phyloP scores from a whole-genome alignment of 2,888 invertebrate species.

The Molanna angustata region DNA sequence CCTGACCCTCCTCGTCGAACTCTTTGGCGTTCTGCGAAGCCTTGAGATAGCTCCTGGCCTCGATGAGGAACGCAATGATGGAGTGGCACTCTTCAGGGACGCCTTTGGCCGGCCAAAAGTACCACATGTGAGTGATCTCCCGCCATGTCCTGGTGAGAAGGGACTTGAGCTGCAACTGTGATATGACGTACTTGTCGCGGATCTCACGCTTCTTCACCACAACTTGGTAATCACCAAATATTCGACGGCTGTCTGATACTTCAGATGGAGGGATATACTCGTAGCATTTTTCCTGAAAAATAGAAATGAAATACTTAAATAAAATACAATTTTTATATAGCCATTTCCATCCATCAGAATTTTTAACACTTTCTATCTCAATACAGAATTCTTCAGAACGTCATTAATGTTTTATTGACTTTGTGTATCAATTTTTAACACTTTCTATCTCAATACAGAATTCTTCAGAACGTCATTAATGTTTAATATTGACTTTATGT shows the following conservation, averaged over 20 bases:
- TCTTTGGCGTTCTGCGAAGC: slow-evolving; percentile 52
- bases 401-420: too few relatives aligned
- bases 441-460: too few relatives aligned
- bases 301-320: slow-evolving; percentile 1
- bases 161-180: slow-evolving; percentile 80
- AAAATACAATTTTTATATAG: not conserved
- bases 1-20: slow-evolving; percentile 51
- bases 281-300: slow-evolving; percentile 74
- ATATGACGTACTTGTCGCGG: slow-evolving; percentile 87
- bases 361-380: too few relatives aligned
- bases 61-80: slow-evolving; percentile 82
- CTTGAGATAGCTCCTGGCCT: slow-evolving; percentile 66
- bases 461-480: too few relatives aligned
- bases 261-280: slow-evolving; percentile 91
- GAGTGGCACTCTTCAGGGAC: slow-evolving; percentile 81
- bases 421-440: too few relatives aligned
- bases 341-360: not conserved
- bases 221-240: slow-evolving; percentile 85
- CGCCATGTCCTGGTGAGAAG: slow-evolving; percentile 78
- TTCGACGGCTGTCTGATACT: slow-evolving; percentile 82
- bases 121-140: slow-evolving; percentile 91
- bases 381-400: too few relatives aligned
- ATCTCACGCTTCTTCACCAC: slow-evolving; percentile 86
- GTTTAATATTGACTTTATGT: too few relatives aligned
- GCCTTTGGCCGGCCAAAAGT: slow-evolving; percentile 89